Evolutionary conservation across 2,797 vertebrate species (phyloP).

Genomic region (Oryzias sinensis): DNA sequence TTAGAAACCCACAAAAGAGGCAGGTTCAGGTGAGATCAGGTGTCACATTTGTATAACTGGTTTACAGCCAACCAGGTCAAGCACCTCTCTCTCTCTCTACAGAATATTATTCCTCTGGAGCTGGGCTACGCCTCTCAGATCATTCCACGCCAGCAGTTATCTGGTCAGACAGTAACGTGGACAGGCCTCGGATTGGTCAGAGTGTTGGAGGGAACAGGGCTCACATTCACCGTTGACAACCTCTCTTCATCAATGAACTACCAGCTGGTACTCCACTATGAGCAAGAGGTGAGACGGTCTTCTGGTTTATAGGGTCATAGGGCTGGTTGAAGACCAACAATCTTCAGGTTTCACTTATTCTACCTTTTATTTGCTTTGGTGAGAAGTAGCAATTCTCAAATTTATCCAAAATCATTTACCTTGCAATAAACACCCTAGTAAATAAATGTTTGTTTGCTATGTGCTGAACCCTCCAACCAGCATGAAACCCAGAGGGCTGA

Average conservation of each 20-base stretch:
- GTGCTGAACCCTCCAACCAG: too few relatives aligned
- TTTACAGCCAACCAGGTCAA: conserved; percentile 2
- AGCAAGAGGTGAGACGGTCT: conserved; percentile 77
- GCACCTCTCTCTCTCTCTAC: conserved; percentile 3
- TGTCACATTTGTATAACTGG: neutral
- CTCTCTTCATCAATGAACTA: conserved; percentile 82
- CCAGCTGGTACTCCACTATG: conserved; percentile 78
- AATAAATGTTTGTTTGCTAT: too few relatives aligned
- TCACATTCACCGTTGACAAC: conserved; percentile 82
- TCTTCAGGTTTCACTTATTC: too few relatives aligned
- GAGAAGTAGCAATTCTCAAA: too few relatives aligned
- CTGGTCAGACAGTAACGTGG: conserved; percentile 71
- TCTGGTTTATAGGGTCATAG: too few relatives aligned
- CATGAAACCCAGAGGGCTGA: too few relatives aligned
- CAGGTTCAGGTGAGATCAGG: conserved; percentile 46
- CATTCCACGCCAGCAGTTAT: conserved; percentile 69
- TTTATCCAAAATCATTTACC: too few relatives aligned
- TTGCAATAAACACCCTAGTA: too few relatives aligned
- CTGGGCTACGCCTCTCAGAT: conserved; percentile 58
- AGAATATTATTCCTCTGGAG: conserved; percentile 57
- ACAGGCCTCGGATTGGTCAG: conserved; percentile 83
- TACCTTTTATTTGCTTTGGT: too few relatives aligned
- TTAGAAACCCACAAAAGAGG: conserved; percentile 34
- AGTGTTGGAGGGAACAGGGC: conserved; percentile 73
- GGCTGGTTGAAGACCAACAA: too few relatives aligned